Percentiles rank a stretch among this genome's conserved stretches.
These are phyloP conservation scores for Trichonephila inaurata DNA, from an alignment of 1,140 invertebrate genomes.

Conservation along the genomic window DNA sequence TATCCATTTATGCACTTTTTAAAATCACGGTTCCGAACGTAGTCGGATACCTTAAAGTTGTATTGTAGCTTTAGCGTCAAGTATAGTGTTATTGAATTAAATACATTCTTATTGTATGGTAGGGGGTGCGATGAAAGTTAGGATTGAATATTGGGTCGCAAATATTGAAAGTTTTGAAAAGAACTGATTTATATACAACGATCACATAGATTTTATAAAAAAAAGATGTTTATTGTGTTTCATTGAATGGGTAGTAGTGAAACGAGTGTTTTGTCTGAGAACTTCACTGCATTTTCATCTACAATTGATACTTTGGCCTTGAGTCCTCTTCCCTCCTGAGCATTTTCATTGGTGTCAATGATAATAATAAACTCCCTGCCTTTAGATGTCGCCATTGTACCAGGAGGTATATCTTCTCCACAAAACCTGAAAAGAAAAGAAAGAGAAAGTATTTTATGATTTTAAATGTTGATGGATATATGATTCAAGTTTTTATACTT, in stretches of 20 bases:
- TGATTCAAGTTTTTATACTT: not conserved
- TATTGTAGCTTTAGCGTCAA: too few relatives aligned
- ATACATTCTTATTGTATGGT: too few relatives aligned
- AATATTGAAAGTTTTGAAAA: too few relatives aligned
- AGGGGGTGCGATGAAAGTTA: too few relatives aligned
- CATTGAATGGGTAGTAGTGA: slow-evolving; percentile 2
- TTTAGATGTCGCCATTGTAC: slow-evolving; percentile 57
- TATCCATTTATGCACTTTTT: too few relatives aligned
- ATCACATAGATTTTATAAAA: not conserved
- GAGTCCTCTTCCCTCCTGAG: slow-evolving; percentile 39
- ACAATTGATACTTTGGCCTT: slow-evolving; percentile 67
- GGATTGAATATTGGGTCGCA: too few relatives aligned
- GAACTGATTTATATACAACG: too few relatives aligned
- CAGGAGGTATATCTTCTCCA: slow-evolving; percentile 65
- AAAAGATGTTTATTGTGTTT: not conserved
- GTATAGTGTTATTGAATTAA: too few relatives aligned
- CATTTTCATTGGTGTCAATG: slow-evolving; percentile 59
- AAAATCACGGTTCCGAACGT: too few relatives aligned
- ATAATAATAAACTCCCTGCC: slow-evolving; percentile 69
- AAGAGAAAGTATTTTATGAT: not conserved
- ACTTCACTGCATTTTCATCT: not conserved
- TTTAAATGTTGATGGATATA: not conserved
- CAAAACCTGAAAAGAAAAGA: slow-evolving; percentile 73
- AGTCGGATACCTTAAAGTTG: too few relatives aligned
- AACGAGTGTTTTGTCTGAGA: not conserved